Percentiles rank a stretch among this genome's conserved stretches.
Conservation (phyloP, 2,888 invertebrate genomes). For the Polyommatus icarus region DNA sequence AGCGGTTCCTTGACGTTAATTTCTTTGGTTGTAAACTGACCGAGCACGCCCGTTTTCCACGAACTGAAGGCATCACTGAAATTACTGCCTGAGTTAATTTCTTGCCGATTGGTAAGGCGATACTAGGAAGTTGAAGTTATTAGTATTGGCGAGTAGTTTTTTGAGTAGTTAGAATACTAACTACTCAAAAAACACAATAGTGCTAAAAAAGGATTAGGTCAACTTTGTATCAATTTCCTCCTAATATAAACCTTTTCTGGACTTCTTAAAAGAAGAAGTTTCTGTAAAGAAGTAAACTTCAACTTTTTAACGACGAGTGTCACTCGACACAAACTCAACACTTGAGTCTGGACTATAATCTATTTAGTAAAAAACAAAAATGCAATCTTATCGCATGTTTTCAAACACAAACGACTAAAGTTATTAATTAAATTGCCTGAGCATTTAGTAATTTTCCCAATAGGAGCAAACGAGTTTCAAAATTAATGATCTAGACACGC, state of each 20-base stretch:
- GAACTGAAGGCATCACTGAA: not conserved
- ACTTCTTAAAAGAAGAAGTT: too few species aligned
- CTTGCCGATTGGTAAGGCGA: not conserved
- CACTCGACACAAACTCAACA: not conserved
- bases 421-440: not conserved
- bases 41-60: constrained; percentile 24
- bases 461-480: not conserved
- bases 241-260: too few species aligned
- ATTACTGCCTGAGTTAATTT: not conserved
- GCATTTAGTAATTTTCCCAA: not conserved
- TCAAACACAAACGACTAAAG: not conserved
- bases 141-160: not conserved
- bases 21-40: not conserved
- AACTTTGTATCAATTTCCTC: too few species aligned
- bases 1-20: constrained; percentile 10
- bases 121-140: not conserved
- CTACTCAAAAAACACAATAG: too few species aligned
- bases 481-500: too few species aligned
- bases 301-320: too few species aligned
- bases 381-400: constrained; percentile 2
- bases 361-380: not conserved
- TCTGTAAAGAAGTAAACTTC: too few species aligned
- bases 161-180: not conserved
- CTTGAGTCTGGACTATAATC: not conserved
- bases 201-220: too few species aligned